Conservation (phyloP, 2,797 vertebrate genomes). For the Sebastes iracundus region DNA sequence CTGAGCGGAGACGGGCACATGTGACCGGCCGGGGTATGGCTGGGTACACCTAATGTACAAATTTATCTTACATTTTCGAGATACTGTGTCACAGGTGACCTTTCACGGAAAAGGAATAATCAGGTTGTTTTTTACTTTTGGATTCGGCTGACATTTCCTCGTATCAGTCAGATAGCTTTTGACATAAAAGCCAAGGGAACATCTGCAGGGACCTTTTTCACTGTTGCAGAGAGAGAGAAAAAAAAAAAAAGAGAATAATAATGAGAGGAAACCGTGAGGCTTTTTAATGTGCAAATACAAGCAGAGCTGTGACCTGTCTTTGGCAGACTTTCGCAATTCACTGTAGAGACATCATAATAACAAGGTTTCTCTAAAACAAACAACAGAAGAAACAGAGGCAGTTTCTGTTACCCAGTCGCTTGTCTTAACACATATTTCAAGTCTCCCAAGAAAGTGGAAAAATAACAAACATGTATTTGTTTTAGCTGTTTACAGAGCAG, state of each 20-base stretch:
- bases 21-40: neutral
- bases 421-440: conserved; percentile 27
- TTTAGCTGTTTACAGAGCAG: conserved; percentile 19
- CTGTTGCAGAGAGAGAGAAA: neutral
- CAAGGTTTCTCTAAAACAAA: conserved; percentile 36
- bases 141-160: conserved; percentile 73
- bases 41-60: conserved; percentile 28
- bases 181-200: conserved; percentile 61
- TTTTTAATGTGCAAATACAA: conserved; percentile 60
- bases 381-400: conserved; percentile 21
- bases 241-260: conserved; percentile 33
- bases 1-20: neutral
- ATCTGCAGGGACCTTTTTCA: conserved; percentile 56
- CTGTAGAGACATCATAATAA: conserved; percentile 30
- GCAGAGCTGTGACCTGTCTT: conserved; percentile 42
- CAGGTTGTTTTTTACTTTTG: conserved; percentile 51
- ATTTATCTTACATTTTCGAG: conserved; percentile 53
- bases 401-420: neutral
- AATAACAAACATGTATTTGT: conserved; percentile 45
- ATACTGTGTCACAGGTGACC: conserved; percentile 63
- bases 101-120: conserved; percentile 69
- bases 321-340: conserved; percentile 7
- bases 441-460: conserved; percentile 13
- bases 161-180: conserved; percentile 66
- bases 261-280: conserved; percentile 21